Evolutionary conservation across 1,140 invertebrate species (phyloP), one percentile per base, ranked within the genome.

Genomic region (Lasioglossum baleicum): DNA sequence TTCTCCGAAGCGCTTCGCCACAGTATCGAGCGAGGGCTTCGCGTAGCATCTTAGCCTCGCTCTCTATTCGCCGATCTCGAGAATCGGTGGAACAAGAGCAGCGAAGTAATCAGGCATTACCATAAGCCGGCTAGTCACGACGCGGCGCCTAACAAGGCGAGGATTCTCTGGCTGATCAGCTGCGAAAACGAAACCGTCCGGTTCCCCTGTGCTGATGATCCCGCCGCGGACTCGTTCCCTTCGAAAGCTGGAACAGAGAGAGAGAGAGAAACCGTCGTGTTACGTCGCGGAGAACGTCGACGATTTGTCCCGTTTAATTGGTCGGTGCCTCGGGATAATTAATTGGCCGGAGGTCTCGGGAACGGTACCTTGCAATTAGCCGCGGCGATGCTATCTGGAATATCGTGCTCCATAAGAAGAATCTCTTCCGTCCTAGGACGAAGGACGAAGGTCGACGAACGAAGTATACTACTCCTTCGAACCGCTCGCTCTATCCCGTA

Each of bases 291-390:
- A 31, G 44, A 61, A 69, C 72, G 78, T 26, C 44, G 74, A 70
- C 86, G 80, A 89, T 89, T 88, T 82, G 84, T 86, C 87, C 76
- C 69, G 51, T 87, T 87, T 89, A 89, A 89, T 88, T 86, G 83
- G 74, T 72, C 71, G 56, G 79, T 84, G 66, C 85, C 35, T 87
- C 71, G 67, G 68, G 74, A 60, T 88, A 88, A 89, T 87, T 88
- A 87, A 88, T 89, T 80, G 86, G 72, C n/a, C 51, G 44, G n/a
- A 35, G 73, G 73, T 79, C 65, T 35, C 20, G n/a, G 56, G 42
- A 20, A 75, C 65, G 68, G 48, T 84, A 65, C 73, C 31, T 75
- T 31, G 83, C 79, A 85, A 85, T 84, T 87, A 84, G 76, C 63
- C 71, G 48, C 60, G 73, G 75, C 79, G 76, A 84, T 72, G 74